Evolutionary conservation across 2,797 vertebrate species (phyloP).

Genomic region (Perdix hodgsoniae): DNA sequence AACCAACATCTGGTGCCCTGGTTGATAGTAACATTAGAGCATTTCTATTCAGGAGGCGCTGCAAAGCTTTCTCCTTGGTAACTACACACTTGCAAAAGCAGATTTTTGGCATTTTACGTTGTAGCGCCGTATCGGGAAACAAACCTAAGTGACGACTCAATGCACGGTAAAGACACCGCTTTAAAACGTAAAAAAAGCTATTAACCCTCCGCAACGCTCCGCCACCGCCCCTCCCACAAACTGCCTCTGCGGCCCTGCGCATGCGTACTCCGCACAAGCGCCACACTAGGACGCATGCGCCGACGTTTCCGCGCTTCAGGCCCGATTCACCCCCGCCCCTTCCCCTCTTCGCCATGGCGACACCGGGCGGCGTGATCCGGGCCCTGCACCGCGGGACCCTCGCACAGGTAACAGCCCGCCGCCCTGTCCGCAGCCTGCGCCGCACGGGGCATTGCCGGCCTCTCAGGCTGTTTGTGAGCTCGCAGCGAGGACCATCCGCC

Average conservation of each 20-base stretch:
- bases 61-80: background rate
- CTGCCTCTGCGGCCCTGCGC: rapidly evolving
- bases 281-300: background rate
- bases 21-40: background rate
- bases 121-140: background rate
- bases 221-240: background rate
- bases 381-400: slow-evolving; percentile 51
- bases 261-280: background rate
- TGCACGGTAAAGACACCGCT: background rate
- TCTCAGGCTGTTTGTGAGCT: background rate
- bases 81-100: background rate
- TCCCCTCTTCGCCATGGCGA: slow-evolving; percentile 38
- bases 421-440: too few relatives aligned
- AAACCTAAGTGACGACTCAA: background rate
- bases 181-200: background rate
- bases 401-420: slow-evolving; percentile 44
- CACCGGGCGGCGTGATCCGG: slow-evolving; percentile 37
- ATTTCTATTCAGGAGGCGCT: background rate
- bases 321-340: rapidly evolving
- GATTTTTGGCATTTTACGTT: background rate
- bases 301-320: rapidly evolving
- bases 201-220: background rate
- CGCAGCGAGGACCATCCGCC: background rate
- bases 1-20: background rate
- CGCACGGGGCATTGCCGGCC: background rate